A percentile compares a stretch with the other conserved stretches of the same genome.
Conservation (phyloP, 2,888 invertebrate genomes). For the Polietes domitor region DNA sequence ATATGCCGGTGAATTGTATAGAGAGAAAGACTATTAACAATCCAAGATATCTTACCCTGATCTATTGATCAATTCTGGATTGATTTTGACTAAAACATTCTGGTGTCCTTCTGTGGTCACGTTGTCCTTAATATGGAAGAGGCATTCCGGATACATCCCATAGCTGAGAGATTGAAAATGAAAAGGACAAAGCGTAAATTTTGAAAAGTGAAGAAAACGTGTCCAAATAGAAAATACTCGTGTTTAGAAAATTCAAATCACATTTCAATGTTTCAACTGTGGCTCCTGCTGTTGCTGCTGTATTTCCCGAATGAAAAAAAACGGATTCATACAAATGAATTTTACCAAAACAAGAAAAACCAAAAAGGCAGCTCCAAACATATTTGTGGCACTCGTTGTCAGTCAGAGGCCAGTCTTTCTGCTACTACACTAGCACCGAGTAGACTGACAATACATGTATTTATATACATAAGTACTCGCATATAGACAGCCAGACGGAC, state of each 20-base stretch:
- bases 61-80: too few species aligned
- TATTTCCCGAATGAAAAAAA: conserved; percentile 38
- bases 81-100: too few species aligned
- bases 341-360: conserved; percentile 45
- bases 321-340: conserved; percentile 55
- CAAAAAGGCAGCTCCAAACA: conserved; percentile 35
- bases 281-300: conserved; percentile 56
- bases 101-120: too few species aligned
- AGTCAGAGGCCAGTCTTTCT: conserved; percentile 62
- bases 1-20: too few species aligned
- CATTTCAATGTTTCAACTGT: conserved; percentile 56
- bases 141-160: too few species aligned
- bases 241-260: conserved; percentile 68
- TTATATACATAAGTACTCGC: not conserved
- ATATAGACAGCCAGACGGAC: conserved; percentile 11
- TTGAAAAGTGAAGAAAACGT: conserved; percentile 28
- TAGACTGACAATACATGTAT: not conserved
- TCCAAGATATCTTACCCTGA: too few species aligned
- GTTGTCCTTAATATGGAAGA: too few species aligned
- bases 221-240: conserved; percentile 54
- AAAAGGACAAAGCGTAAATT: not conserved
- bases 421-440: conserved; percentile 14
- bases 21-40: too few species aligned
- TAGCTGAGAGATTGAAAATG: not conserved
- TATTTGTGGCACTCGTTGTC: conserved; percentile 63